Evolutionary conservation across 2,113 vertebrate genomes (phyloP).

Genomic region (Phalacrocorax aristotelis): DNA sequence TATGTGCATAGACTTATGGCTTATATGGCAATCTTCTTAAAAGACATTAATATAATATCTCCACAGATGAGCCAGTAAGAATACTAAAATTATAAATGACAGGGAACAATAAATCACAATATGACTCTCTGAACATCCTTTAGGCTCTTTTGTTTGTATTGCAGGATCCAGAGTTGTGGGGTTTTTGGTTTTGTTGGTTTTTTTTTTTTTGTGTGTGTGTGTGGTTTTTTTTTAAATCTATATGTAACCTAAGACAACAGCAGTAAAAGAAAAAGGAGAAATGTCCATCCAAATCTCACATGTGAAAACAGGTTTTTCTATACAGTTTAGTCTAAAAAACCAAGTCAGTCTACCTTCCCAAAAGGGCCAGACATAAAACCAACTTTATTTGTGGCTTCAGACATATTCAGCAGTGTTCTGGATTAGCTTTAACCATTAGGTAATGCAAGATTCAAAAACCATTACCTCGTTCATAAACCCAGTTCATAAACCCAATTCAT

Average conservation of each 20-base stretch:
- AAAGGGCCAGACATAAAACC: background rate
- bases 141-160: background rate
- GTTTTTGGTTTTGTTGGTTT: background rate
- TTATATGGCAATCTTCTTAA: constrained; percentile 2
- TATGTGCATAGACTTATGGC: background rate
- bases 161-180: background rate
- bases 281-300: background rate
- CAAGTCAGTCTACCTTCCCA: background rate
- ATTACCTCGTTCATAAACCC: background rate
- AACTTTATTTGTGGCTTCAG: background rate
- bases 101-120: background rate
- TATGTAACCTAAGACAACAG: background rate
- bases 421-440: background rate
- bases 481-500: background rate
- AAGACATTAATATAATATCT: background rate
- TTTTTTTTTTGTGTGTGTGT: too few species aligned
- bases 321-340: background rate
- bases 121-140: background rate
- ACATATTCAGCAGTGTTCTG: background rate
- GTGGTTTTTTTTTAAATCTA: background rate
- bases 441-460: background rate
- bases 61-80: background rate
- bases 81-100: background rate
- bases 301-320: constrained; percentile 4
- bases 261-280: background rate